Evolutionary conservation across 2,797 vertebrate genomes (phyloP).

Genomic region (Danio kyathit): DNA sequence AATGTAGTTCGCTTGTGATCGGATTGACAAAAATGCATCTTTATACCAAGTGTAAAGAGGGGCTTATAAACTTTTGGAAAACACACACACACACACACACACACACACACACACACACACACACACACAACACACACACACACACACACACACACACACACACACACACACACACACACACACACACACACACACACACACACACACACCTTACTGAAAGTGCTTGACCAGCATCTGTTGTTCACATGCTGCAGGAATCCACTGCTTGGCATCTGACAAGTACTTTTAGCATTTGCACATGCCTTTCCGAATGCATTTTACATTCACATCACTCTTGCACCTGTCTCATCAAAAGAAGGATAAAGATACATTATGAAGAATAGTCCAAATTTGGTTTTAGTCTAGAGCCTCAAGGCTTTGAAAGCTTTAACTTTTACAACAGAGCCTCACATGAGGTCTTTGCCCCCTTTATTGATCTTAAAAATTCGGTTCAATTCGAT

Average conservation of each 20-base stretch:
- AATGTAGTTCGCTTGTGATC: no score
- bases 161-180: no score
- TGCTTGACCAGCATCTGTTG: constrained; percentile 47
- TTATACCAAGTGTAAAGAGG: no score
- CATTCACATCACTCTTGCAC: constrained; percentile 38
- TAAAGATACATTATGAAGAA: constrained; percentile 40
- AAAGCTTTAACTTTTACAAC: background rate
- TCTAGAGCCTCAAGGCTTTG: constrained; percentile 2
- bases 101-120: no score
- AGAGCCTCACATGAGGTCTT: background rate
- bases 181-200: no score
- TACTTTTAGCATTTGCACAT: constrained; percentile 44
- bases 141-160: no score
- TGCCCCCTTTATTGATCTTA: background rate
- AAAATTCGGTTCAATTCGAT: no score
- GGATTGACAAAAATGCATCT: no score
- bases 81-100: no score
- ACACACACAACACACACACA: no score
- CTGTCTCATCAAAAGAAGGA: constrained; percentile 43
- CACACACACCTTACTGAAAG: constrained; percentile 38
- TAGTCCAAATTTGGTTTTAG: constrained; percentile 19
- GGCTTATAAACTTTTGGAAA: no score
- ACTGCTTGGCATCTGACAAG: constrained; percentile 36
- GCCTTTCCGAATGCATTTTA: constrained; percentile 51
- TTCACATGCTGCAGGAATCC: constrained; percentile 49